Base-by-base conservation (phyloP, 2,797 vertebrate genomes). In the Coregonus sp. region DNA sequence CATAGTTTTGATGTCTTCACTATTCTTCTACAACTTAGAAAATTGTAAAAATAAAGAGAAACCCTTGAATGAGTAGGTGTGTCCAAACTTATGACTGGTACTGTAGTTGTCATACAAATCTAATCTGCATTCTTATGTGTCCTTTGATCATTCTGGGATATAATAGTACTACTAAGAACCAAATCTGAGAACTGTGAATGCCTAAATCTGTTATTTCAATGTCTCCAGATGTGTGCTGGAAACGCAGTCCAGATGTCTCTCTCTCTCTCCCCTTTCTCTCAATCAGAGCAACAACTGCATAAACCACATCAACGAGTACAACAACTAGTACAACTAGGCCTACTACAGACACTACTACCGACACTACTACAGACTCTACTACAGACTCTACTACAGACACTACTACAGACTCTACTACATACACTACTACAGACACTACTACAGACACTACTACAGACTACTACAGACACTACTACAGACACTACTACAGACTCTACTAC, bases 201-300 rank as follows among this genome's bases (percentile, higher is more conserved):
- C 83, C 81, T 75, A 81, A 88, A 85, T 90, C 78, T 91, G 89
- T 78, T 84, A 56, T 76, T 89, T 91, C 80, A 91, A 85, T 81
- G 69, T 54, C 79, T 91, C 89, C 91, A 92, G 89, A 92, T 93
- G 92, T 91, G 81, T 25, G 3, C 50, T 76, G 80, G 72, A 86
- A 86, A 88, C 83, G 70, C 74, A 74, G 76, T 85, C 73, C 91
- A 92, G 89, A 92, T 92, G 89, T 51, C 65, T 33, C 29, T 72
- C 50, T 54, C 70, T 72, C 70, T 25, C 18, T 6, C 6, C 70
- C 25, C 81, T 86, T 86, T 83, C 40, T 71, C 40, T 50, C 25
- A 25, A 61, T 61, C 74, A 73, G 40, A 68, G 9, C 40, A 47
- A 72, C 20, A 15, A 68, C 9, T 56, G 66, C 77, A 12, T 1